A percentile compares a stretch with the other conserved stretches of the same genome.
These are phyloP conservation scores for Drosophila neonasuta DNA, from an alignment of 2,888 invertebrate genomes.

Conservation along the genomic window DNA sequence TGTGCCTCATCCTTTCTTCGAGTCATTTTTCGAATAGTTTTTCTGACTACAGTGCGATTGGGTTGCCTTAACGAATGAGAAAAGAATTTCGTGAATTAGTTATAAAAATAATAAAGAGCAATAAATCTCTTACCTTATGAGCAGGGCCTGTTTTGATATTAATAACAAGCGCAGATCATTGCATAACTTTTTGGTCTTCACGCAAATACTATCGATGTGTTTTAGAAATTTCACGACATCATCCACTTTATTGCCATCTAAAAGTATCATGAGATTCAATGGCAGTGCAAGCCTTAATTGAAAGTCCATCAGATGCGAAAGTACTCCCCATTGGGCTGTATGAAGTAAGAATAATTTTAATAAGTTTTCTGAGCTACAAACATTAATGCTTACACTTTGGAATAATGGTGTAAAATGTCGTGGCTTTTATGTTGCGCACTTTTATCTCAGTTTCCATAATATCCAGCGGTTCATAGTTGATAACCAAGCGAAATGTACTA, in stretches of 20 bases:
- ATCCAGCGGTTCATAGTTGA: slow-evolving; percentile 58
- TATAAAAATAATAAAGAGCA: too few relatives aligned
- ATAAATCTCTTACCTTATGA: slow-evolving; percentile 55
- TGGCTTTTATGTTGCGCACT: slow-evolving; percentile 35
- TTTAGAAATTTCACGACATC: slow-evolving; percentile 51
- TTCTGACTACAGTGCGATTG: slow-evolving; percentile 57
- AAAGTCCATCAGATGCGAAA: slow-evolving; percentile 60
- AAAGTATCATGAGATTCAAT: slow-evolving; percentile 41
- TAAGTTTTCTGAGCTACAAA: rapidly evolving
- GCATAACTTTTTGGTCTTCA: slow-evolving; percentile 39
- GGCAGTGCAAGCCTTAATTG: slow-evolving; percentile 69
- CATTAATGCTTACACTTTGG: slow-evolving; percentile 7
- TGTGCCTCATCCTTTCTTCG: slow-evolving; percentile 28
- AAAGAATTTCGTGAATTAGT: neutral
- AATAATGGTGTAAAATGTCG: neutral
- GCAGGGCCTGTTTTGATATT: slow-evolving; percentile 34
- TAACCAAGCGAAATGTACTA: slow-evolving; percentile 41
- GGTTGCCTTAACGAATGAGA: slow-evolving; percentile 56
- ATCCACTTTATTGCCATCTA: slow-evolving; percentile 43
- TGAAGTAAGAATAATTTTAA: neutral
- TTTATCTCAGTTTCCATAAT: slow-evolving; percentile 46
- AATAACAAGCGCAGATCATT: slow-evolving; percentile 48
- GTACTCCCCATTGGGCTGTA: slow-evolving; percentile 6
- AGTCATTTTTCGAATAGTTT: slow-evolving; percentile 46
- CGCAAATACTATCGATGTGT: slow-evolving; percentile 56